These are phyloP conservation scores for Cheirogaleus medius DNA, from an alignment of 2,113 vertebrate species.

Conservation along the genomic window DNA sequence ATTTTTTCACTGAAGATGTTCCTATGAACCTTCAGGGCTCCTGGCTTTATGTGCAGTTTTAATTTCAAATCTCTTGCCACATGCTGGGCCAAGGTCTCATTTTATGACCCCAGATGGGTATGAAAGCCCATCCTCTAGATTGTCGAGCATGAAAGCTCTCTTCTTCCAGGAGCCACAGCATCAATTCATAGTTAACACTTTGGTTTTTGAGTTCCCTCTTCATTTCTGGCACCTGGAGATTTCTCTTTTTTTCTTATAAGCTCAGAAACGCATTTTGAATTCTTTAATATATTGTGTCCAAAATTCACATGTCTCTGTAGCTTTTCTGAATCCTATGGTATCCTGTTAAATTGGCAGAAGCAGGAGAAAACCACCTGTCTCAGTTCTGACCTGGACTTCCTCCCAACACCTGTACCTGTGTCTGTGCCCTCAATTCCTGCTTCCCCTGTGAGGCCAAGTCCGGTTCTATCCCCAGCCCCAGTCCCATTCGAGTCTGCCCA, in stretches of 20 bases:
- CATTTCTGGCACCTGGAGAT: slow-evolving; percentile 20
- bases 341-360: neutral
- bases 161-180: neutral
- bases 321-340: neutral
- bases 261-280: slow-evolving; percentile 26
- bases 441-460: neutral
- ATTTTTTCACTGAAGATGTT: neutral
- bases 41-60: neutral
- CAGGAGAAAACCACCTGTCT: neutral
- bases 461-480: neutral
- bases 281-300: slow-evolving; percentile 34
- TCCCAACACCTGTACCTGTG: neutral
- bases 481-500: neutral
- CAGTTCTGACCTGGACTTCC: neutral
- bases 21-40: neutral
- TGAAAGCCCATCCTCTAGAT: neutral
- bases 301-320: neutral
- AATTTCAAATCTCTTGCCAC: slow-evolving; percentile 21
- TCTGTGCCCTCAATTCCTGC: neutral
- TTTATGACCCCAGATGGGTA: slow-evolving; percentile 10
- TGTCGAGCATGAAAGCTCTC: neutral
- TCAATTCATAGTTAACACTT: neutral
- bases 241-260: neutral
- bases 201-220: slow-evolving; percentile 36
- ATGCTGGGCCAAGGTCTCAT: neutral